Evolutionary conservation across 2,888 invertebrate genomes (phyloP).

Genomic region (Baronia brevicornis): DNA sequence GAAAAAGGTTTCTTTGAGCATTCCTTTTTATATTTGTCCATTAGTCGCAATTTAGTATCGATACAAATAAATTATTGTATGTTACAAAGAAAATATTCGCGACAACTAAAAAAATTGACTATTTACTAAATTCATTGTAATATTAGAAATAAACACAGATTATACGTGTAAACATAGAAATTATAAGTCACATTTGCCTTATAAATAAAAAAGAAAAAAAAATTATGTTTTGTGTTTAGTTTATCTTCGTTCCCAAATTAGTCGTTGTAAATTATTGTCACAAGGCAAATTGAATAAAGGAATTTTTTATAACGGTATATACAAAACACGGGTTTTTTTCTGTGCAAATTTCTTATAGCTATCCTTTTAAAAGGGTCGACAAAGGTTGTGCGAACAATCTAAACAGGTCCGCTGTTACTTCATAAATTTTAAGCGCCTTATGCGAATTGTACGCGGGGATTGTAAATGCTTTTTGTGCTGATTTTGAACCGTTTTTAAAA

Average conservation of each 20-base stretch:
- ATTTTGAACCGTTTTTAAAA: too few species aligned
- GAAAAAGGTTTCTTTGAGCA: too few species aligned
- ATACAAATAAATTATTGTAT: too few species aligned
- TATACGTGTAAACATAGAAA: too few species aligned
- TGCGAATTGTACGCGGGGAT: slow-evolving; percentile 8
- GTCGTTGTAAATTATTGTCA: slow-evolving; percentile 3
- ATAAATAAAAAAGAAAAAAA: too few species aligned
- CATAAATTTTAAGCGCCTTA: slow-evolving; percentile 16
- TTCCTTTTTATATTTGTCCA: too few species aligned
- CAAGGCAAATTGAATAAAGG: slow-evolving; percentile 11
- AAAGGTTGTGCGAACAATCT: slow-evolving; percentile 13
- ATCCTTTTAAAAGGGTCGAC: slow-evolving; percentile 14
- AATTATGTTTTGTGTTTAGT: background rate
- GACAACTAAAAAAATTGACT: too few species aligned
- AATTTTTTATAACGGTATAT: slow-evolving; percentile 8
- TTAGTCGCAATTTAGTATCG: too few species aligned
- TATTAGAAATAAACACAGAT: too few species aligned
- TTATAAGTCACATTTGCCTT: too few species aligned
- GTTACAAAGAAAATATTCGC: too few species aligned
- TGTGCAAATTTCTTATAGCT: slow-evolving; percentile 11
- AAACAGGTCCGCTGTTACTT: slow-evolving; percentile 14
- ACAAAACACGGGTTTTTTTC: slow-evolving; percentile 10
- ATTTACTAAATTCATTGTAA: too few species aligned
- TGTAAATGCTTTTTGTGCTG: slow-evolving; percentile 4
- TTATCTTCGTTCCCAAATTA: background rate